Evolutionary conservation across 1,140 invertebrate species (phyloP), one percentile per base, ranked within the genome.

Genomic region (Procambarus virginalis): DNA sequence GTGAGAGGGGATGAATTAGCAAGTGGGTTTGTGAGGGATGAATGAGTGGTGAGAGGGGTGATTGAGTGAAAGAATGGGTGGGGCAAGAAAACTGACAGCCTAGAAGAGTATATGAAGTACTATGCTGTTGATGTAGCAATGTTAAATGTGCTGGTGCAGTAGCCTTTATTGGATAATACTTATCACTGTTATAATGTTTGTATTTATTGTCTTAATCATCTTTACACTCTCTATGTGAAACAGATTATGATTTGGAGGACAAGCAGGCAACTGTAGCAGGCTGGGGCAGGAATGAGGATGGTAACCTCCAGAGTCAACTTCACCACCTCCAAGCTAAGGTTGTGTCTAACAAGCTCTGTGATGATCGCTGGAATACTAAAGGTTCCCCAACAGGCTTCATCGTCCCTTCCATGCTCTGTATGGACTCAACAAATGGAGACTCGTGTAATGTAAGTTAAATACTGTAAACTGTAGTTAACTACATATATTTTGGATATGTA

Each of bases 401-500:
- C 45, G 86, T 89, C 1, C 1, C 22, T 45, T 82, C 91, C n/a
- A 92, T 92, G 91, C 76, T 91, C 86, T 92, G 91, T 76, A 92
- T 92, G 91, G 89, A 91, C 68, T 77, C 91, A 20, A 64, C 84
- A 12, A 81, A 81, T 84, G 91, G 91, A 46, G 91, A 92, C 45
- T 92, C 91, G 0, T 92, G 91, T 76, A 92, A 92, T 78, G 91
- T 92, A 64, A 90, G 91, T 80, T 78, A 12, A 17, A 9, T 51
- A 17, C 4, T 64, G 10, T 64, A 20, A 6, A 64, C 4, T 20
- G 12, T 20, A 64, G 60, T 34, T 34, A 34, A 34, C 34, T 34
- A 34, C 34, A 34, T 34, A 34, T 34, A 34, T 34, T 34, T n/a
- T 34, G 34, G 34, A 34, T 34, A 34, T 34, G 34, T 34, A 34